Percentiles rank a stretch among this genome's conserved stretches.
These are phyloP conservation scores for Macroteleia sp. DNA, from an alignment of 2,888 invertebrate species.

Conservation along the genomic window DNA sequence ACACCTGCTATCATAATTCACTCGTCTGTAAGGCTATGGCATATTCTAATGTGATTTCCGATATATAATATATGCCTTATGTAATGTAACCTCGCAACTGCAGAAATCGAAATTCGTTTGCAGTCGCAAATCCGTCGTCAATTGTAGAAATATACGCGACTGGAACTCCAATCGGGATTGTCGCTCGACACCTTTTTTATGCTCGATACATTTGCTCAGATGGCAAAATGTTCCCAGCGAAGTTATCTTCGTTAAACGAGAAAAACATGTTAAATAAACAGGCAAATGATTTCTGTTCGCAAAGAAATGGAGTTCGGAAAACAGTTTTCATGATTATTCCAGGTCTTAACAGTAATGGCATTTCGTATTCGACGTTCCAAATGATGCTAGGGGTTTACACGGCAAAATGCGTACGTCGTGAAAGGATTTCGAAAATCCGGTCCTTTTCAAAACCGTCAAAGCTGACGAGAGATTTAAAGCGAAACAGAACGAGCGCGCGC, in stretches of 20 bases:
- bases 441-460: constrained; percentile 63
- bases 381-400: constrained; percentile 66
- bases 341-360: constrained; percentile 49
- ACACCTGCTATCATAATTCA: constrained; percentile 75
- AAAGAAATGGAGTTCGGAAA: constrained; percentile 38
- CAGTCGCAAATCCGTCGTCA: constrained; percentile 19
- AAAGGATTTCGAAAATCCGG: constrained; percentile 64
- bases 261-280: constrained; percentile 22
- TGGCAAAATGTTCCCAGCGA: not conserved
- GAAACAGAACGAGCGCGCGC: constrained; percentile 44
- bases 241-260: not conserved
- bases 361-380: constrained; percentile 61
- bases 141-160: constrained; percentile 10
- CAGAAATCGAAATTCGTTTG: constrained; percentile 15
- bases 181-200: constrained; percentile 26
- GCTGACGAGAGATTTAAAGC: constrained; percentile 63
- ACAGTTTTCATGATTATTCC: constrained; percentile 50
- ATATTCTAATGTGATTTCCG: constrained; percentile 75
- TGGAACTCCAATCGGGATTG: not conserved
- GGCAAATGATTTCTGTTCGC: constrained; percentile 20
- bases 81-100: constrained; percentile 19
- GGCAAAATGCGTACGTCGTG: constrained; percentile 66
- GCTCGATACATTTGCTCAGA: not conserved
- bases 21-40: constrained; percentile 74
- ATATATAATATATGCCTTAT: constrained; percentile 74